Conservation (phyloP, 1,140 invertebrate species). For the Intoshia linei region DNA sequence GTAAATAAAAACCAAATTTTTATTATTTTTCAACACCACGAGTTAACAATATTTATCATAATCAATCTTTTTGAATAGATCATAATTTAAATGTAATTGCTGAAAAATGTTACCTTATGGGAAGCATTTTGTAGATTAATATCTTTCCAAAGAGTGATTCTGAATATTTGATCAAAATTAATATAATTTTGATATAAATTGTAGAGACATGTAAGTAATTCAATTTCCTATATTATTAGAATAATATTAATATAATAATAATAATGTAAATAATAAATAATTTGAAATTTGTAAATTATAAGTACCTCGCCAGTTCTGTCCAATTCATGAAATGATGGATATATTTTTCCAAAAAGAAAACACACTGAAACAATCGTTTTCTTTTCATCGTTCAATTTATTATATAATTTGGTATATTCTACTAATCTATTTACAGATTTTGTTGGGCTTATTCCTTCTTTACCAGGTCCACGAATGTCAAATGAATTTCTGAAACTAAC, state of each 20-base stretch:
- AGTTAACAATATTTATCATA: background rate
- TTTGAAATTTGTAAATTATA: background rate
- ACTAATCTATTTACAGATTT: conserved; percentile 17
- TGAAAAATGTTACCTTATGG: background rate
- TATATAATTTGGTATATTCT: conserved; percentile 18
- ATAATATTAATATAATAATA: background rate
- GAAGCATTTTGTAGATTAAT: background rate
- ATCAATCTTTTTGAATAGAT: background rate
- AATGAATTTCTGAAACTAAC: conserved; percentile 23
- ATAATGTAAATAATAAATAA: background rate
- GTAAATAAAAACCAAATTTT: too few relatives aligned
- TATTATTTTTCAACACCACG: background rate
- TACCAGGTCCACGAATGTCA: conserved; percentile 20
- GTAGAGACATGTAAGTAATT: background rate
- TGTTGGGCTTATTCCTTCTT: conserved; percentile 17
- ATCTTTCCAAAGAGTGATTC: background rate
- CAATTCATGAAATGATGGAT: conserved; percentile 20
- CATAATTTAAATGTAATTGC: background rate
- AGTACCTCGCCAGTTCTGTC: conserved; percentile 20
- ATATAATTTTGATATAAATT: background rate
- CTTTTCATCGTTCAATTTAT: conserved; percentile 15
- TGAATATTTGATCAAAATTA: background rate
- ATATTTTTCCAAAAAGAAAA: conserved; percentile 20
- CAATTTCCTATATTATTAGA: background rate
- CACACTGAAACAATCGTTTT: conserved; percentile 21